Evolutionary conservation across 2,113 vertebrate genomes (phyloP).

Genomic region (Calypte anna): DNA sequence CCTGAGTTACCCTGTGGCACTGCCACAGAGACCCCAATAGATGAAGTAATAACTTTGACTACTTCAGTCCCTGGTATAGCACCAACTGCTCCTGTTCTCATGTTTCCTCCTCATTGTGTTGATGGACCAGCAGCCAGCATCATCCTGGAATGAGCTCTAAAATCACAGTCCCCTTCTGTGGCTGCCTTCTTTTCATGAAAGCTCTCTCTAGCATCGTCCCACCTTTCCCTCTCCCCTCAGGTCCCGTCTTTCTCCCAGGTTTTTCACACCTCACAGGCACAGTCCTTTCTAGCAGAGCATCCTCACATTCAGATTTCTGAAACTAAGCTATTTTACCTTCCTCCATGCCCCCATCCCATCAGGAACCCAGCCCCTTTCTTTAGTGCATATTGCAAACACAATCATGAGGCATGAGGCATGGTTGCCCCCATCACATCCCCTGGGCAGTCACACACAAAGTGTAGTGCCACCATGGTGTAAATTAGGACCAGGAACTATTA

Average conservation of each 20-base stretch:
- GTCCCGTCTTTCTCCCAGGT: not conserved
- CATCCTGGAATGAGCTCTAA: not conserved
- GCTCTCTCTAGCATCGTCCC: not conserved
- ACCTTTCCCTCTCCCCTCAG: not conserved
- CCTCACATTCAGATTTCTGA: not conserved
- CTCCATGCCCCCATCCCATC: not conserved
- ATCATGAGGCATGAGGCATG: too few relatives aligned
- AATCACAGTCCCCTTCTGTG: not conserved
- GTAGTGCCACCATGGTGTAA: not conserved
- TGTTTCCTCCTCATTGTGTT: not conserved
- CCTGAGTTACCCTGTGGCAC: not conserved
- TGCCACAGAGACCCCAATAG: not conserved
- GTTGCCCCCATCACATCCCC: accelerated
- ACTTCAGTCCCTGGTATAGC: not conserved
- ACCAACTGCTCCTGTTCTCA: not conserved
- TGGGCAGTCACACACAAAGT: not conserved
- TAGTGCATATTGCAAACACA: accelerated
- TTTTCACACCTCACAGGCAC: not conserved
- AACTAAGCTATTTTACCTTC: not conserved
- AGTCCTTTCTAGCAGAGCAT: not conserved
- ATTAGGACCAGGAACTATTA: not conserved
- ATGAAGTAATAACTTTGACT: not conserved
- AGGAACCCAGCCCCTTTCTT: not conserved
- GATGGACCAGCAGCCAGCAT: not conserved
- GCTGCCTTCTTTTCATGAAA: not conserved